Evolutionary conservation across 2,797 vertebrate genomes (phyloP).

Genomic region (Syngnathus rostellatus): DNA sequence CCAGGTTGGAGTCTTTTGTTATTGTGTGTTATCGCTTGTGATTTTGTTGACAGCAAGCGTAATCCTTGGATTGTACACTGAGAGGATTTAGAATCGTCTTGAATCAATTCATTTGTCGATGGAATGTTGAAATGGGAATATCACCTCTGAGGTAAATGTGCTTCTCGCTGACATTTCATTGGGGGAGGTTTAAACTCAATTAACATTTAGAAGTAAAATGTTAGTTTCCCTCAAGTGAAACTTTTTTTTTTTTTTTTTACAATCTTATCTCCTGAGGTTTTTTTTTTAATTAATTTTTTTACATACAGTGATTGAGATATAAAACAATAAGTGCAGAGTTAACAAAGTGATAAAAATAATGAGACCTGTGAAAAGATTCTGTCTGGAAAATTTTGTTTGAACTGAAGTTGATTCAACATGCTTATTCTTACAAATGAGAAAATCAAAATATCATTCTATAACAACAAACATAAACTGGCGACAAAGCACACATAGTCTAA

Average conservation of each 20-base stretch:
- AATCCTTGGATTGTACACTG: not conserved
- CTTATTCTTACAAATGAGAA: not conserved
- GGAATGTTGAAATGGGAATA: not conserved
- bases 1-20: not conserved
- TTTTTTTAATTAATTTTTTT: conserved; percentile 2
- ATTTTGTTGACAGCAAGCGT: not conserved
- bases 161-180: conserved; percentile 17
- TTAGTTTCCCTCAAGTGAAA: not conserved
- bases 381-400: not conserved
- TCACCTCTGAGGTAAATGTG: conserved; percentile 5
- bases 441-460: too few species aligned
- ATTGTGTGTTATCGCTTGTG: not conserved
- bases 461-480: too few species aligned
- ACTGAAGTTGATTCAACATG: not conserved
- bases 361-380: not conserved
- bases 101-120: not conserved
- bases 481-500: too few species aligned
- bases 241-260: not conserved
- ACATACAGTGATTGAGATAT: not conserved
- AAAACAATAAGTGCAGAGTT: not conserved
- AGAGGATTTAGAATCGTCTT: not conserved
- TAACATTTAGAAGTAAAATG: conserved; percentile 16
- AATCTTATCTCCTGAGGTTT: not conserved
- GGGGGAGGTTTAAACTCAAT: conserved; percentile 6
- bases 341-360: conserved; percentile 1